Conservation (phyloP, 2,113 vertebrate genomes). For the Lampris incognitus region DNA sequence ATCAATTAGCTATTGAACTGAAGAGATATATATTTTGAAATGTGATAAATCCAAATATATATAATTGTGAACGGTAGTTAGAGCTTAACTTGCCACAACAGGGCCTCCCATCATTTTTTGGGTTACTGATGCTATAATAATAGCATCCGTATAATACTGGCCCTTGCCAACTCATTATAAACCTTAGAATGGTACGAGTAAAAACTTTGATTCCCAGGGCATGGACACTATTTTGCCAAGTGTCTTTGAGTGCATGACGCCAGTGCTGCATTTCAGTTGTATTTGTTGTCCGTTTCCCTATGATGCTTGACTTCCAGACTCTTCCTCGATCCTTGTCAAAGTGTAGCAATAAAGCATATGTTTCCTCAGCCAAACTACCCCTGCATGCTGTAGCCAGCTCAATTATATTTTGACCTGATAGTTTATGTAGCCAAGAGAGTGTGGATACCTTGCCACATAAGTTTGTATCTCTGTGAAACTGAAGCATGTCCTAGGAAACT, state of each 20-base stretch:
- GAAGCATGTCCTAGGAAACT: constrained; percentile 72
- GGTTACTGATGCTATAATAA: constrained; percentile 28
- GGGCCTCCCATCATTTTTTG: constrained; percentile 51
- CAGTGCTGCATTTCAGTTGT: constrained; percentile 65
- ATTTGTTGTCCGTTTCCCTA: constrained; percentile 68
- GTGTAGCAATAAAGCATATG: constrained; percentile 80
- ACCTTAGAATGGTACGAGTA: constrained; percentile 29
- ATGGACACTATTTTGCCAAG: constrained; percentile 15
- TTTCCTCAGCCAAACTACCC: constrained; percentile 51
- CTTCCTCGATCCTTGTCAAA: constrained; percentile 72
- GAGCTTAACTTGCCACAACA: constrained; percentile 47
- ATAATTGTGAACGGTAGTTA: constrained; percentile 44
- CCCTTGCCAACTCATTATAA: constrained; percentile 27
- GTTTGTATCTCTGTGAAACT: constrained; percentile 65
- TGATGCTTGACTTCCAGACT: constrained; percentile 77
- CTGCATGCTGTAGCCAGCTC: constrained; percentile 75
- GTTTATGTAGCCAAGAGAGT: constrained; percentile 71
- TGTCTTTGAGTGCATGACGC: constrained; percentile 72
- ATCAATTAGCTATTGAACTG: constrained; percentile 2
- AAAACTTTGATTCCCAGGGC: constrained; percentile 33
- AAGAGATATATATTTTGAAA: constrained; percentile 18
- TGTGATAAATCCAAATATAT: constrained; percentile 58
- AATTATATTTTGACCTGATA: constrained; percentile 62
- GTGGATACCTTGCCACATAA: constrained; percentile 63
- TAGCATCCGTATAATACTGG: constrained; percentile 8